phyloP scores from a whole-genome alignment of 2,113 vertebrate species.

The Pollimyrus isidori region DNA sequence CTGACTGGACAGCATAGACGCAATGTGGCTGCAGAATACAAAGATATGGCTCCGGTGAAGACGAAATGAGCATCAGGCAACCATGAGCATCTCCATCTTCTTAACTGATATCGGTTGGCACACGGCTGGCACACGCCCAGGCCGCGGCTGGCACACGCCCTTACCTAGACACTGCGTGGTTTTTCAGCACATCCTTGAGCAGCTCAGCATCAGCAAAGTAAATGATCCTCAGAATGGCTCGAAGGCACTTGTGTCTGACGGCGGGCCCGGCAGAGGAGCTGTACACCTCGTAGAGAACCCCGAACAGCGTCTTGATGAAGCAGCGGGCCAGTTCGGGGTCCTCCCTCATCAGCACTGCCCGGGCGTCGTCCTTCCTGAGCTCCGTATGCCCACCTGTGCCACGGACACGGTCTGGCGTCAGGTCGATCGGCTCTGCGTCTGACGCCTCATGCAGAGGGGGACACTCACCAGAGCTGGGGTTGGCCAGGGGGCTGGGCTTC shows the following conservation, averaged over 20 bases:
- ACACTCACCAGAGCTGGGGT: conserved; percentile 85
- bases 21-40: conserved; percentile 84
- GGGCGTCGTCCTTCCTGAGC: conserved; percentile 89
- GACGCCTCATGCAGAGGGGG: not conserved
- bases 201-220: conserved; percentile 98
- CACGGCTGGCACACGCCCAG: not conserved
- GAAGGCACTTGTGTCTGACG: conserved; percentile 99
- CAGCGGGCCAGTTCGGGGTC: conserved; percentile 96
- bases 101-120: not conserved
- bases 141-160: not conserved
- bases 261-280: conserved; percentile 97
- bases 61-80: not conserved
- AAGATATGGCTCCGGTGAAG: conserved; percentile 1
- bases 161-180: conserved; percentile 97
- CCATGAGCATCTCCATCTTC: not conserved
- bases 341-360: conserved; percentile 97
- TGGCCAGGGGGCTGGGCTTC: conserved; percentile 96
- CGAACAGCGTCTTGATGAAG: conserved; percentile 98
- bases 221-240: conserved; percentile 99
- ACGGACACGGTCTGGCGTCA: not conserved
- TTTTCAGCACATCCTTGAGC: conserved; percentile 96
- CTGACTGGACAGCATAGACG: conserved; percentile 98
- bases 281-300: conserved; percentile 98
- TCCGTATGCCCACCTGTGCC: conserved; percentile 84
- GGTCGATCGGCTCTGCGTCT: no score